phyloP scores from a whole-genome alignment of 2,797 vertebrate species.

The Halcyon chelicuti region DNA sequence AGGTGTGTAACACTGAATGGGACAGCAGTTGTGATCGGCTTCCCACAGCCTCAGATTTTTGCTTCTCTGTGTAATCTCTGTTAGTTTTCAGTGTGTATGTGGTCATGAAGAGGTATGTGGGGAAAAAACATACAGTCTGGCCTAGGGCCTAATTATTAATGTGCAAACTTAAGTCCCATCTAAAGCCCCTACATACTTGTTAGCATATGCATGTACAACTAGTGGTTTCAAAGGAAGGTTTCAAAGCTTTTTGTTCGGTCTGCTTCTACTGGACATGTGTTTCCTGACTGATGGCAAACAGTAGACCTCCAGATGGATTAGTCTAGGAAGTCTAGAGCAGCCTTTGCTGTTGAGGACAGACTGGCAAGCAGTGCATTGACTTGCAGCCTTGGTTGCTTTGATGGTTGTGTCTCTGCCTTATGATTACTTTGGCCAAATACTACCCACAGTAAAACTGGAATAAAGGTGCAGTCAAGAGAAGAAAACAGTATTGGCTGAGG shows the following conservation, averaged over 20 bases:
- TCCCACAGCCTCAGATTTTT: not conserved
- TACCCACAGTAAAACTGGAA: not conserved
- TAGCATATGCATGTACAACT: not conserved
- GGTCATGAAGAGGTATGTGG: not conserved
- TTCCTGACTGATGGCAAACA: not conserved
- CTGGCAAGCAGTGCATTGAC: fast-evolving
- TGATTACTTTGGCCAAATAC: not conserved
- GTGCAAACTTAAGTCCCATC: not conserved
- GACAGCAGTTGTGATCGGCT: not conserved
- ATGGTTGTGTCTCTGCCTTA: not conserved
- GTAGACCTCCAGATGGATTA: not conserved
- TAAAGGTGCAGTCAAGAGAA: not conserved
- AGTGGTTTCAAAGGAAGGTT: not conserved
- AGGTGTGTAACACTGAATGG: not conserved
- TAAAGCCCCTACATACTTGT: not conserved
- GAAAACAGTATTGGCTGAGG: not conserved
- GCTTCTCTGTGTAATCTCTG: not conserved
- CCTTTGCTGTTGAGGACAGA: not conserved
- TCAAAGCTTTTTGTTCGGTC: not conserved
- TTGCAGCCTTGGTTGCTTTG: not conserved
- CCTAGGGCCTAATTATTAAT: not conserved
- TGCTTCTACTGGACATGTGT: not conserved
- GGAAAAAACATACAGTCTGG: not conserved
- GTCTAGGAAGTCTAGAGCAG: not conserved
- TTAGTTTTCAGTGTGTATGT: not conserved